These are phyloP conservation scores for Ceratina japonica DNA, from an alignment of 1,140 invertebrate genomes.

Conservation along the genomic window DNA sequence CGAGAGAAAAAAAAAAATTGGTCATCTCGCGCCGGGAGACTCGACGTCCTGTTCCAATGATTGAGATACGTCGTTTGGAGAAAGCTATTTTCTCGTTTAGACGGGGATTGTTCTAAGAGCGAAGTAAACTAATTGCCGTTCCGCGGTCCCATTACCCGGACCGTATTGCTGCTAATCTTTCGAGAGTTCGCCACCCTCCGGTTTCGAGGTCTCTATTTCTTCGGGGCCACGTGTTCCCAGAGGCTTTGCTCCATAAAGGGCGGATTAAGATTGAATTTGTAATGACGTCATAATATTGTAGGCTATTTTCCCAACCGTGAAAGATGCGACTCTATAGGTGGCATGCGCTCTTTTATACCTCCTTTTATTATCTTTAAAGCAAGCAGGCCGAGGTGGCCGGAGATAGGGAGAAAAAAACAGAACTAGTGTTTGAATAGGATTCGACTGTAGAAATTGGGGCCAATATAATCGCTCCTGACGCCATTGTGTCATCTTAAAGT, in stretches of 20 bases:
- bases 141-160: not conserved
- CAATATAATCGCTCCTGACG: no score
- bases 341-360: not conserved
- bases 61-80: no score
- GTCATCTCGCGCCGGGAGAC: no score
- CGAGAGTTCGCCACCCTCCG: not conserved
- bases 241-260: not conserved
- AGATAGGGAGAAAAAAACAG: not conserved
- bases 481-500: no score
- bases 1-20: no score
- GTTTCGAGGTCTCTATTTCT: not conserved
- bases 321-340: not conserved
- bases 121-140: slow-evolving; percentile 1
- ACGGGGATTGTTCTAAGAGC: slow-evolving; percentile 5
- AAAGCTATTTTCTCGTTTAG: not conserved
- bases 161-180: not conserved
- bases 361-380: not conserved
- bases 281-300: slow-evolving; percentile 6
- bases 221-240: slow-evolving; percentile 5
- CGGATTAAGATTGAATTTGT: slow-evolving; percentile 7
- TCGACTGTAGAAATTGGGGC: not conserved
- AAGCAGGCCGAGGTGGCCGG: not conserved
- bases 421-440: not conserved
- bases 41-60: no score
- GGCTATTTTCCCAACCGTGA: not conserved